These are phyloP conservation scores for Zaprionus tsacasi DNA, from an alignment of 1,140 invertebrate genomes.

Conservation along the genomic window DNA sequence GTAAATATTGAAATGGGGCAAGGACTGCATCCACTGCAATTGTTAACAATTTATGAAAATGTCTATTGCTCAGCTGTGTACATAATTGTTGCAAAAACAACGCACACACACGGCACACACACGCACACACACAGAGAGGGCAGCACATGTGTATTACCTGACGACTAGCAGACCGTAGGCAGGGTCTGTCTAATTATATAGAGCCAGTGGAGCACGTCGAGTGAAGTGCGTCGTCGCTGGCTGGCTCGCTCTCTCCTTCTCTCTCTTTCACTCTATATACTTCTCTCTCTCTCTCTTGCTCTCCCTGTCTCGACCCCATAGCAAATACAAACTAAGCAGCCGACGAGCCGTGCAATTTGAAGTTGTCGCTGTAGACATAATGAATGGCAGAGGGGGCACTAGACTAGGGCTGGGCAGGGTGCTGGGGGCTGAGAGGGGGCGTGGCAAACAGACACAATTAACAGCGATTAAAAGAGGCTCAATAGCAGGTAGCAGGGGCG, in stretches of 20 bases:
- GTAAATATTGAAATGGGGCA: slow-evolving; percentile 60
- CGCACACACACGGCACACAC: slow-evolving; percentile 14
- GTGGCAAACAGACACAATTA: slow-evolving; percentile 48
- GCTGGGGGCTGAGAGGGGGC: not conserved
- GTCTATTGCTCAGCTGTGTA: slow-evolving; percentile 63
- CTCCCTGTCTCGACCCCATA: not conserved
- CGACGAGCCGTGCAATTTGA: slow-evolving; percentile 70
- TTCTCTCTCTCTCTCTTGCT: slow-evolving; percentile 5
- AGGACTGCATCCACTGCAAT: slow-evolving; percentile 40
- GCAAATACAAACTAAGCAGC: slow-evolving; percentile 48
- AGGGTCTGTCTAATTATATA: slow-evolving; percentile 62
- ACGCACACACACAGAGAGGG: slow-evolving; percentile 8
- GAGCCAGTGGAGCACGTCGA: slow-evolving; percentile 57
- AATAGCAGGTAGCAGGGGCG: slow-evolving; percentile 5
- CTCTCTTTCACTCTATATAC: not conserved
- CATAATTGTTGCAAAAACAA: slow-evolving; percentile 29
- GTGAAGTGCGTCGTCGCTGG: slow-evolving; percentile 32
- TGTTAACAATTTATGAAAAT: slow-evolving; percentile 81
- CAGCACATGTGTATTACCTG: not conserved
- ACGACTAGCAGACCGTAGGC: not conserved
- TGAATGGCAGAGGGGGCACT: slow-evolving; percentile 29
- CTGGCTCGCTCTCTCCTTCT: not conserved
- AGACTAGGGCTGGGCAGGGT: too few species aligned
- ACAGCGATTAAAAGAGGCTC: slow-evolving; percentile 57
- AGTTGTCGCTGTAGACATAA: slow-evolving; percentile 54